These are phyloP conservation scores for Halichoeres trimaculatus DNA, from an alignment of 2,113 vertebrate species.

Conservation along the genomic window DNA sequence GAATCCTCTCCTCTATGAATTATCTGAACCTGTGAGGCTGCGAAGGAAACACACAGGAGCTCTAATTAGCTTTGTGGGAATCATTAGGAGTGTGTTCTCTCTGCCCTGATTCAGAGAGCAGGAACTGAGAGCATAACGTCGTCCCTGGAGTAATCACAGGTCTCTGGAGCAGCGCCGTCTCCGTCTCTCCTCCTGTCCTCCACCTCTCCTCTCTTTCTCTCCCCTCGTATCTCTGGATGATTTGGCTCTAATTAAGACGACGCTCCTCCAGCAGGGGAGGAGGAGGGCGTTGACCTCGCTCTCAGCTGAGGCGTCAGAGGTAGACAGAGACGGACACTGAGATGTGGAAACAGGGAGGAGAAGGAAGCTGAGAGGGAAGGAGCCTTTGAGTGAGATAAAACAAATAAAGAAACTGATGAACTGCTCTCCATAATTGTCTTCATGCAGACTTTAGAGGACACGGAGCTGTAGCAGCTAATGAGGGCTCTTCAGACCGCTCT, in stretches of 20 bases:
- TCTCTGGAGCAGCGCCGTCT: constrained; percentile 15
- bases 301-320: neutral
- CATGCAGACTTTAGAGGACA: neutral
- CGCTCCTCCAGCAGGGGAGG: neutral
- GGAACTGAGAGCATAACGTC: constrained; percentile 20
- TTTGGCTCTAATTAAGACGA: constrained; percentile 64
- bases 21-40: constrained; percentile 38
- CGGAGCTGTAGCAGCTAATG: neutral
- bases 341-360: neutral
- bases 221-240: constrained; percentile 41
- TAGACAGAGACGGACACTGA: neutral
- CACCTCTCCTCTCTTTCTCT: constrained; percentile 43
- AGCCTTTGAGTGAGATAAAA: neutral
- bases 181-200: constrained; percentile 42
- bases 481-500: neutral
- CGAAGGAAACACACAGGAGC: constrained; percentile 27
- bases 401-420: neutral
- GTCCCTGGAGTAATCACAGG: constrained; percentile 49
- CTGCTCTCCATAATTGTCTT: neutral
- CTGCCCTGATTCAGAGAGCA: constrained; percentile 54
- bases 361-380: neutral
- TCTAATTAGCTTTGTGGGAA: constrained; percentile 67
- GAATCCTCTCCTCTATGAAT: constrained; percentile 18
- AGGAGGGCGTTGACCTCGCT: constrained; percentile 21
- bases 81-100: constrained; percentile 54